A percentile compares a stretch with the other conserved stretches of the same genome.
phyloP scores from a whole-genome alignment of 2,888 invertebrate species.

The Ypsolopha scabrella region DNA sequence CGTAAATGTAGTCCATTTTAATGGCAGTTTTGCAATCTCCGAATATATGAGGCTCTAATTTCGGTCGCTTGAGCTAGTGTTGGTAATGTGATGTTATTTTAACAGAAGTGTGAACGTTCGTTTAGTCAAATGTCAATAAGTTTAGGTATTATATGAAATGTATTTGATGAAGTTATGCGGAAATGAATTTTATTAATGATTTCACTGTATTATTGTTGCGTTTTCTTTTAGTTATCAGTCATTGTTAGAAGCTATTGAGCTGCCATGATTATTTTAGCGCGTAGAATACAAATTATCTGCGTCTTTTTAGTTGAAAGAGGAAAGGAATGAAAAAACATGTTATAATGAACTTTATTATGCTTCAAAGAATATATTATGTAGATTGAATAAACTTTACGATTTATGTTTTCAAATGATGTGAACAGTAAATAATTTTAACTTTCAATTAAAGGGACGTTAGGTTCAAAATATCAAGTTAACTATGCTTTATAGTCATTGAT shows the following conservation, averaged over 20 bases:
- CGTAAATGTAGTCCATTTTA: neutral
- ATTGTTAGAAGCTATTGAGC: constrained; percentile 34
- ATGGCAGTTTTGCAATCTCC: neutral
- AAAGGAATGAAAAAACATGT: neutral
- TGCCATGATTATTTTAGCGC: constrained; percentile 45
- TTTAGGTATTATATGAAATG: no score
- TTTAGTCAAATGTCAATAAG: no score
- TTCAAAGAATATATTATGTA: no score
- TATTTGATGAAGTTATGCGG: no score
- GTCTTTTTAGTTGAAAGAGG: constrained; percentile 26
- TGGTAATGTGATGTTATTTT: no score
- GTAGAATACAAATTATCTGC: constrained; percentile 25
- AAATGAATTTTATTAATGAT: neutral
- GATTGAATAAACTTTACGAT: no score
- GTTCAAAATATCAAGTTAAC: constrained; percentile 39
- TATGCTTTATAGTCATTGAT: constrained; percentile 46
- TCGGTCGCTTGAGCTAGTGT: neutral
- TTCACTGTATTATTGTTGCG: neutral
- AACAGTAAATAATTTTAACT: constrained; percentile 9
- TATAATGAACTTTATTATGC: no score
- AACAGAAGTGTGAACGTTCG: no score
- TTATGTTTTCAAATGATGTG: no score
- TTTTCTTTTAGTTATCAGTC: neutral
- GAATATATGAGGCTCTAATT: constrained; percentile 1
- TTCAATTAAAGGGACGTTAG: constrained; percentile 46